Evolutionary conservation across 2,797 vertebrate genomes (phyloP).

Genomic region (Artibeus jamaicensis): DNA sequence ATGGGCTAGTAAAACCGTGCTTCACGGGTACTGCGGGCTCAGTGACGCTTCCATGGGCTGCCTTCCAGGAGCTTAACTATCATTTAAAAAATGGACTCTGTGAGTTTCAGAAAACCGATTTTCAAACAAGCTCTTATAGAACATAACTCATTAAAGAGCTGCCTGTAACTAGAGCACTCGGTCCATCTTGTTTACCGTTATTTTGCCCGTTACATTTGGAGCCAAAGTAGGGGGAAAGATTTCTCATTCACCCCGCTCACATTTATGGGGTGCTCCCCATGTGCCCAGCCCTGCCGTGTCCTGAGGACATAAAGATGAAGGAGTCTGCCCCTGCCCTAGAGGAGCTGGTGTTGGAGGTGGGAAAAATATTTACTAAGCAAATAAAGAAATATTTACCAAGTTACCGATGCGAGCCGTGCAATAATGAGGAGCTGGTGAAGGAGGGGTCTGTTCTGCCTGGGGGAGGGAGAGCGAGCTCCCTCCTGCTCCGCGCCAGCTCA

Average conservation of each 20-base stretch:
- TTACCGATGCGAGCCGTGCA: slow-evolving; percentile 26
- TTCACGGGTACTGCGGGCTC: neutral
- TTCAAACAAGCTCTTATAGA: neutral
- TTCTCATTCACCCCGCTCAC: slow-evolving; percentile 24
- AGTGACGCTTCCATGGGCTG: neutral
- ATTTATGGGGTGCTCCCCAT: slow-evolving; percentile 28
- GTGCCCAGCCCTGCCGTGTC: neutral
- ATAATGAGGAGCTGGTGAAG: slow-evolving; percentile 32
- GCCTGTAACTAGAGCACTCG: neutral
- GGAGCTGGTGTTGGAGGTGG: slow-evolving; percentile 4
- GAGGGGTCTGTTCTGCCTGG: slow-evolving; percentile 18
- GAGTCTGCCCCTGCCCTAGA: neutral
- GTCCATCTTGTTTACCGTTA: slow-evolving; percentile 37
- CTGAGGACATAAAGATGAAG: slow-evolving; percentile 22
- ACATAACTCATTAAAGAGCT: slow-evolving; percentile 1
- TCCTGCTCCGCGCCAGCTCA: neutral
- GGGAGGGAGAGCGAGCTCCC: neutral
- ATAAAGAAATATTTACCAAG: slow-evolving; percentile 55
- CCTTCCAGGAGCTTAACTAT: neutral
- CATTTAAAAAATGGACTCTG: slow-evolving; percentile 7
- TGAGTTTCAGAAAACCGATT: slow-evolving; percentile 49
- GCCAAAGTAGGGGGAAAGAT: neutral
- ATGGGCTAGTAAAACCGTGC: neutral
- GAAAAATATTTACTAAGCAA: slow-evolving; percentile 65
- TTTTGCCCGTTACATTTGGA: slow-evolving; percentile 52